These are phyloP conservation scores for Rhincodon typus DNA, from an alignment of 2,797 vertebrate species.

Conservation along the genomic window DNA sequence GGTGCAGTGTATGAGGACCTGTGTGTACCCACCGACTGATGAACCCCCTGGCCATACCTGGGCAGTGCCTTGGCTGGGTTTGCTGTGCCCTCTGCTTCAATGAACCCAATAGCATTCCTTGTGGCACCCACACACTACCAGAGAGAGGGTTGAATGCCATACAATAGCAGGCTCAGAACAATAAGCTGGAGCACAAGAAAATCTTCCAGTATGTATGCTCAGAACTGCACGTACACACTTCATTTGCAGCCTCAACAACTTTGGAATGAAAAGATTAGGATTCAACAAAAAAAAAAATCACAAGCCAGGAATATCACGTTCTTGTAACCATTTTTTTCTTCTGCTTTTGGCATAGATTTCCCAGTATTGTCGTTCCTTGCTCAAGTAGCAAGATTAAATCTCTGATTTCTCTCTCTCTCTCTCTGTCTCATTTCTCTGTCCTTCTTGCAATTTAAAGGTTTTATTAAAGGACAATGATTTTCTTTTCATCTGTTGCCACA, in stretches of 20 bases:
- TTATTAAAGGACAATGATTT: background rate
- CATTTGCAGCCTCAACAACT: background rate
- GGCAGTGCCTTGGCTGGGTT: background rate
- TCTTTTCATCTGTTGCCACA: background rate
- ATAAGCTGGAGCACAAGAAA: background rate
- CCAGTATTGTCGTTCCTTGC: background rate
- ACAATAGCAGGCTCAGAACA: background rate
- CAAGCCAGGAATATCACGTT: background rate
- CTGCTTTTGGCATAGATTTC: background rate
- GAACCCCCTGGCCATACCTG: fast-evolving
- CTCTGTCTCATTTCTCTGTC: background rate
- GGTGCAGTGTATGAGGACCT: background rate
- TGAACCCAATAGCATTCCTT: background rate
- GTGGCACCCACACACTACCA: background rate
- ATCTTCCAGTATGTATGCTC: background rate
- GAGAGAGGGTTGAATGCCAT: background rate
- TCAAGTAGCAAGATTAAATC: background rate
- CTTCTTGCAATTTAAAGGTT: background rate
- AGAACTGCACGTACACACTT: background rate
- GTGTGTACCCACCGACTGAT: background rate
- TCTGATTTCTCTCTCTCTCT: background rate
- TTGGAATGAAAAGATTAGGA: background rate
- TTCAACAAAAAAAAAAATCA: background rate
- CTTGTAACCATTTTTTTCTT: background rate
- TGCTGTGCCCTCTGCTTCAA: background rate